Percentiles rank a stretch among this genome's conserved stretches.
These are phyloP conservation scores for Ceratitis capitata DNA, from an alignment of 1,140 invertebrate species.

Conservation along the genomic window DNA sequence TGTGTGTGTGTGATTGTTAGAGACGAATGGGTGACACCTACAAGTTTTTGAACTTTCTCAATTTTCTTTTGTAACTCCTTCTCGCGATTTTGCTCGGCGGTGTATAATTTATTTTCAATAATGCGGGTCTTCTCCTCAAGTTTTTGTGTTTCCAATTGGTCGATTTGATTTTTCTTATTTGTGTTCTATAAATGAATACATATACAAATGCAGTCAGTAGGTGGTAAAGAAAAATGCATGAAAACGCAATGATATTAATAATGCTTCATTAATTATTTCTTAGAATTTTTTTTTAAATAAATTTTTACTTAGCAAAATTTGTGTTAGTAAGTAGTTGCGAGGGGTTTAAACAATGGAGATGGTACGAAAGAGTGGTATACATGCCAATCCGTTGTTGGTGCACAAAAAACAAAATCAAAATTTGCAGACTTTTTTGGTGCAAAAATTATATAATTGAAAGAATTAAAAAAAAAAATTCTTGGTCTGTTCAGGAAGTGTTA, in stretches of 20 bases:
- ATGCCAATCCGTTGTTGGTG: too few relatives aligned
- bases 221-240: slow-evolving; percentile 15
- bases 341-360: neutral
- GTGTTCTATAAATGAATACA: slow-evolving; percentile 68
- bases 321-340: neutral
- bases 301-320: neutral
- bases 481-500: too few relatives aligned
- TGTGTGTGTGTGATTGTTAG: too few relatives aligned
- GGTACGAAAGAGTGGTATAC: neutral
- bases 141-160: slow-evolving; percentile 70
- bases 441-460: too few relatives aligned
- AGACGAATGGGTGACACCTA: slow-evolving; percentile 64
- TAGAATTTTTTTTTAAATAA: neutral
- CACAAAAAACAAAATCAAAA: too few relatives aligned
- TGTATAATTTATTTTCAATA: slow-evolving; percentile 77
- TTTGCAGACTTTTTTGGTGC: too few relatives aligned
- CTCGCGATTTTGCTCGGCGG: slow-evolving; percentile 80
- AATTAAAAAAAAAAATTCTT: too few relatives aligned
- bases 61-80: slow-evolving; percentile 83
- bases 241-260: slow-evolving; percentile 26
- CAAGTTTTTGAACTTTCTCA: slow-evolving; percentile 82
- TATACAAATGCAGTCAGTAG: slow-evolving; percentile 34
- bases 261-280: neutral
- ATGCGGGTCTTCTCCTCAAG: slow-evolving; percentile 75
- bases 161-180: slow-evolving; percentile 73